Base-by-base conservation (phyloP, 2,888 invertebrate genomes). In the Netelia melanura region DNA sequence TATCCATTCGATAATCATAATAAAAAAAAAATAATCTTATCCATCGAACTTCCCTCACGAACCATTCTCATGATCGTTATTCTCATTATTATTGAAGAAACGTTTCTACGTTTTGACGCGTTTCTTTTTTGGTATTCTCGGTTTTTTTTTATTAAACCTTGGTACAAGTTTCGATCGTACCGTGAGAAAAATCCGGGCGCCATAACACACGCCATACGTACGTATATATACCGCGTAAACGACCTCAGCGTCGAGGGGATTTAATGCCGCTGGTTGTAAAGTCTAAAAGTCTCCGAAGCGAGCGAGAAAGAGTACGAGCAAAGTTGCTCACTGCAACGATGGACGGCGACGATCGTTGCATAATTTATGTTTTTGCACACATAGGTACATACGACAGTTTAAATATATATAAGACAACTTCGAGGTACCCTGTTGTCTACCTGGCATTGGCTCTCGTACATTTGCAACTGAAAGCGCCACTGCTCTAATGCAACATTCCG, bases 231-330 rank as follows among this genome's bases (percentile, higher is more conserved):
- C 52, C 38, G 64, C 81, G 79, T 85, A 79, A 76, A 76, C 82
- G 85, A 76, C 65, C 82, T 44, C 54, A 77, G 80, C 67, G 78
- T 79, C 82, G 82, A 82, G 78, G 80, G 80, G 81, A 85, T 86
- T 86, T 87, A 86, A 85, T 87, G 83, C 62, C 56, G 30, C 61
- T 43, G 86, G 85, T 62, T 84, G 84, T 86, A 83, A 86, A 86
- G 80, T 85, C 85, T 83, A 80, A 86, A 75, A 86, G 71, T 81
- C 58, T 62, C 80, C 43, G 65, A 25, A 56, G 68, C 74, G 74
- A 67, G 62, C 54, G 9, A 43, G 65, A 70, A 43, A 43, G 65
- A 83, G 71, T 30, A 54, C 65, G 52, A 75, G 75, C 75, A 10
- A 61, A 85, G 71, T 85, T 80, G 82, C 80, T 79, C 76, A 56